Evolutionary conservation across 1,140 invertebrate genomes (phyloP), one percentile per base, ranked within the genome.

Genomic region (Myzus persicae): DNA sequence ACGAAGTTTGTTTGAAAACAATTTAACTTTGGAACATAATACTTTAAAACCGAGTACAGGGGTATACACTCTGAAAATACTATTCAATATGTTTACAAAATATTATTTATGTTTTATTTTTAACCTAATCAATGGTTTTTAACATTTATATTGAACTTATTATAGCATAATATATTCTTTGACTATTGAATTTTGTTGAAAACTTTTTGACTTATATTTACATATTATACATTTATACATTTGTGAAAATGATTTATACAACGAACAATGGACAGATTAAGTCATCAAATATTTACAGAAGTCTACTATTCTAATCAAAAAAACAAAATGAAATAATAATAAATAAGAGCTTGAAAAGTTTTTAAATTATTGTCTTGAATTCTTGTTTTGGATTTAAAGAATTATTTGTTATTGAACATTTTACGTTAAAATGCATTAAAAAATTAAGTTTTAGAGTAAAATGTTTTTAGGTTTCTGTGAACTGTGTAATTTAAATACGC

Each of bases 341-440:
- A 51, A 42, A 31, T 14, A 31, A 44, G 14, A 38, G 46, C 36
- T 20, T 89, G 22, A 9, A 85, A 89, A 48, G 87, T 51, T 89
- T 89, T 89, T 26, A 89, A 89, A 89, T 88, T 89, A 48, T 44
- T 85, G n/a, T 89, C n/a, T 89, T 51, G 46, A 89, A 89, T 89
- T 51, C 42, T 51, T n/a, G 38, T 38, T 51, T 38, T n/a, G 40
- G 46, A 85, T n/a, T 2, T 89, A 89, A 38, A 89, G 6, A 3
- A 36, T 7, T 89, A 76, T 76, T 89, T 89, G 18, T 51, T 89
- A 89, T 51, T 38, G 36, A 51, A 89, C 14, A 51, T 88, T 88
- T 51, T 24, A 38, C 36, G 5, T 51, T 7, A 89, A 51, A 36
- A 36, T 38, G 11, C n/a, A 22, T 51, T 24, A 36, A 24, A 51